A percentile compares a stretch with the other conserved stretches of the same genome.
Evolutionary conservation across 2,113 vertebrate genomes (phyloP).

Genomic region (Scophthalmus maximus): DNA sequence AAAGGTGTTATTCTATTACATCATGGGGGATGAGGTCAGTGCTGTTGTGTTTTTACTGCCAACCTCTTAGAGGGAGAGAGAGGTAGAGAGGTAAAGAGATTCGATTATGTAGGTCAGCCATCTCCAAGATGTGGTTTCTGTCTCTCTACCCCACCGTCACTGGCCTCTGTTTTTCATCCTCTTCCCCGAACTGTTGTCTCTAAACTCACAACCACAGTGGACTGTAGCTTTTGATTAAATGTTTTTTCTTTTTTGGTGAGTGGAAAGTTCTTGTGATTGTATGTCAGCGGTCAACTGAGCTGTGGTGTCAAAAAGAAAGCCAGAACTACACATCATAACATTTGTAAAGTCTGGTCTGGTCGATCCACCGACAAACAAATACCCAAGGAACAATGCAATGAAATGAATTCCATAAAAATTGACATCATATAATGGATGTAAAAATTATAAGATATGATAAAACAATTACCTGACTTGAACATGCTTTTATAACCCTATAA

Average conservation of each 20-base stretch:
- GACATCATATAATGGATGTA: neutral
- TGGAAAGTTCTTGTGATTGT: slow-evolving; percentile 52
- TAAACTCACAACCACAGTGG: slow-evolving; percentile 15
- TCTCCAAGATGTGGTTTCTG: slow-evolving; percentile 30
- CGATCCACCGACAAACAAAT: neutral
- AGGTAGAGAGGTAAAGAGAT: slow-evolving; percentile 33
- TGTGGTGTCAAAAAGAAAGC: slow-evolving; percentile 2
- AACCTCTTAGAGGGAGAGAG: slow-evolving; percentile 27
- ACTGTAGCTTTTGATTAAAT: slow-evolving; percentile 6
- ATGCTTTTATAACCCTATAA: neutral
- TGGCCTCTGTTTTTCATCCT: neutral
- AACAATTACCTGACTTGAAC: neutral
- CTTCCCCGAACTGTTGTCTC: slow-evolving; percentile 24
- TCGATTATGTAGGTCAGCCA: slow-evolving; percentile 59
- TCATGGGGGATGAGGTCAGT: slow-evolving; percentile 66
- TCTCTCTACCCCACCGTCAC: slow-evolving; percentile 21
- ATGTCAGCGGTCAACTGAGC: slow-evolving; percentile 34
- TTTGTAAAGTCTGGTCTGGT: slow-evolving; percentile 1
- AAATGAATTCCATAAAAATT: neutral
- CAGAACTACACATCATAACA: neutral
- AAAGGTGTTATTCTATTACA: slow-evolving; percentile 58
- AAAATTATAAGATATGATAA: neutral
- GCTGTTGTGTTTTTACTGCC: slow-evolving; percentile 65
- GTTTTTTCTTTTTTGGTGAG: slow-evolving; percentile 58
- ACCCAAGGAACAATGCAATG: neutral